phyloP scores from a whole-genome alignment of 2,888 invertebrate genomes.

The Thecophora atra region DNA sequence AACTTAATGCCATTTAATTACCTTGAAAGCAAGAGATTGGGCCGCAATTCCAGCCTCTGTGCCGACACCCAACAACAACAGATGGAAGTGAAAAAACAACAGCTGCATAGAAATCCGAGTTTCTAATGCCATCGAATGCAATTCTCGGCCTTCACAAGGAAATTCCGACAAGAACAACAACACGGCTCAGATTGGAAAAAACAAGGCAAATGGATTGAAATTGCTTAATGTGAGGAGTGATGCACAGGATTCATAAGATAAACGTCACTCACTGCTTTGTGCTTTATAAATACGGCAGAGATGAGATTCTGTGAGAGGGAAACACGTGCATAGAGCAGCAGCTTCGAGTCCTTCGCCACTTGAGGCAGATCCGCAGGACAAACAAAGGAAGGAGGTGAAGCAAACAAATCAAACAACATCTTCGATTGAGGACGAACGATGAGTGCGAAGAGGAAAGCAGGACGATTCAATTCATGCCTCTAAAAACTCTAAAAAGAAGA shows the following conservation, averaged over 20 bases:
- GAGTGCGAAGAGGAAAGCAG: no score
- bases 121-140: background rate
- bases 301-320: background rate
- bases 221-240: constrained; percentile 13
- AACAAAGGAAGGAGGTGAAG: background rate
- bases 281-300: constrained; percentile 2
- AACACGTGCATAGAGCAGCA: constrained; percentile 4
- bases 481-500: constrained; percentile 1
- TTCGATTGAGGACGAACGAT: no score
- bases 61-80: no score
- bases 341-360: background rate
- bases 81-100: no score
- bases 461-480: background rate
- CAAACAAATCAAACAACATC: no score
- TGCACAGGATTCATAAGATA: constrained; percentile 5
- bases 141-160: background rate
- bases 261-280: background rate
- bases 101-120: no score
- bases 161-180: background rate
- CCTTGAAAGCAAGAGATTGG: background rate
- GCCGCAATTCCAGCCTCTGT: background rate
- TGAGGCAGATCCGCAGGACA: constrained; percentile 10
- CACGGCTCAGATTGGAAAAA: background rate
- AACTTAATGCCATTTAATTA: background rate
- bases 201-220: constrained; percentile 21